phyloP scores from a whole-genome alignment of 1,140 invertebrate genomes.

The Bombus picipes region DNA sequence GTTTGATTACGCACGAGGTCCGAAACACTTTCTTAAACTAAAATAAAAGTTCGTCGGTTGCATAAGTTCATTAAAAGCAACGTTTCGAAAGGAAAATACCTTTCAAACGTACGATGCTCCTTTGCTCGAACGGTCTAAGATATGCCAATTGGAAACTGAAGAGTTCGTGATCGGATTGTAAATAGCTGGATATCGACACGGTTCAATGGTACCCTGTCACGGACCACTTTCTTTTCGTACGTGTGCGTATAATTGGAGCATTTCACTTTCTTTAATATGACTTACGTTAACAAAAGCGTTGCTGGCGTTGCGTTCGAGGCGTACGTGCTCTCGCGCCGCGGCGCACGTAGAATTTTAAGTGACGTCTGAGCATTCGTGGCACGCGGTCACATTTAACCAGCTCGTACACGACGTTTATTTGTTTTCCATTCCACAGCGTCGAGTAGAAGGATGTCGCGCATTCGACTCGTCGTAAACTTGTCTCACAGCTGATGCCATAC shows the following conservation, averaged over 20 bases:
- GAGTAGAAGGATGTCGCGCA: constrained; percentile 18
- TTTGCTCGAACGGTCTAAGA: background rate
- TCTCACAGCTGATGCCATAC: background rate
- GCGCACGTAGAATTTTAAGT: constrained; percentile 64
- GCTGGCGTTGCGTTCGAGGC: background rate
- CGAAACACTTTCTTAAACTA: background rate
- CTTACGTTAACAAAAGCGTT: constrained; percentile 25
- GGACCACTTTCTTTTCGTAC: constrained; percentile 55
- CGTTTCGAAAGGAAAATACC: background rate
- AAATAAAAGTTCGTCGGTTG: background rate
- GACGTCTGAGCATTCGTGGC: constrained; percentile 64
- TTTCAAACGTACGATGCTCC: background rate
- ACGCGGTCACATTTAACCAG: constrained; percentile 51
- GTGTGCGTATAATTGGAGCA: constrained; percentile 40
- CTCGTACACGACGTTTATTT: constrained; percentile 18
- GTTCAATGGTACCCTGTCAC: constrained; percentile 36
- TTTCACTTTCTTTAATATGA: constrained; percentile 64
- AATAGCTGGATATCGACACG: constrained; percentile 37
- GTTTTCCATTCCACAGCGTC: constrained; percentile 22
- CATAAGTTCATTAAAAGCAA: background rate
- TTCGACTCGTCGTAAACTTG: constrained; percentile 5
- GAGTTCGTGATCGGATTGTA: background rate
- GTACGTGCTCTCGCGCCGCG: constrained; percentile 1
- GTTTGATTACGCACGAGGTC: background rate
- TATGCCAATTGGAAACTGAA: background rate